Percentiles rank a stretch among this genome's conserved stretches.
phyloP scores from a whole-genome alignment of 1,140 invertebrate species.

The Ruditapes philippinarum region DNA sequence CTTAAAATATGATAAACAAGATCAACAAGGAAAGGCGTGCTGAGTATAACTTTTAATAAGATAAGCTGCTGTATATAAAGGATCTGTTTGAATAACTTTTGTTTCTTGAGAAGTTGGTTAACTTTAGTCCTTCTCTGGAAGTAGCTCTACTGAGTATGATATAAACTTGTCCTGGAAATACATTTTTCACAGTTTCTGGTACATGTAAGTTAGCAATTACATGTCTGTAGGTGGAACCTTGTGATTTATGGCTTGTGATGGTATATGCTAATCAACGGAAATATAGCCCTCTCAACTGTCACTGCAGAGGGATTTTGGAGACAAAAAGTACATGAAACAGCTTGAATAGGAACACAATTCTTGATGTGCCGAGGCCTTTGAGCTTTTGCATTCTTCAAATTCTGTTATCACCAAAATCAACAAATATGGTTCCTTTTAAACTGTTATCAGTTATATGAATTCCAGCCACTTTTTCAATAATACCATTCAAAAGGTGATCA shows the following conservation, averaged over 20 bases:
- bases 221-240: slow-evolving; percentile 39
- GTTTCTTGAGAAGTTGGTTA: slow-evolving; percentile 16
- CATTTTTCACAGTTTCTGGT: not conserved
- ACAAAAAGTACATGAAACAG: not conserved
- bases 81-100: too few species aligned
- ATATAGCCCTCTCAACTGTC: slow-evolving; percentile 30
- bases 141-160: slow-evolving; percentile 25
- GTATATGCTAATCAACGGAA: slow-evolving; percentile 30
- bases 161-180: slow-evolving; percentile 37
- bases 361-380: not conserved
- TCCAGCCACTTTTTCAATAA: not conserved
- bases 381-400: slow-evolving; percentile 33
- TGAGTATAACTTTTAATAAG: too few species aligned
- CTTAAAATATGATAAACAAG: too few species aligned
- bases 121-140: slow-evolving; percentile 30
- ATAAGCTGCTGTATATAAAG: too few species aligned
- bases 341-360: slow-evolving; percentile 23
- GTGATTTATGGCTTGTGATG: slow-evolving; percentile 35
- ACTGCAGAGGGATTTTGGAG: not conserved
- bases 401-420: slow-evolving; percentile 31
- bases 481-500: slow-evolving; percentile 40
- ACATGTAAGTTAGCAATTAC: slow-evolving; percentile 12
- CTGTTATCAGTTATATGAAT: slow-evolving; percentile 1
- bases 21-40: too few species aligned
- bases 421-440: slow-evolving; percentile 35